phyloP scores from a whole-genome alignment of 2,797 vertebrate genomes.

The Columba guinea region DNA sequence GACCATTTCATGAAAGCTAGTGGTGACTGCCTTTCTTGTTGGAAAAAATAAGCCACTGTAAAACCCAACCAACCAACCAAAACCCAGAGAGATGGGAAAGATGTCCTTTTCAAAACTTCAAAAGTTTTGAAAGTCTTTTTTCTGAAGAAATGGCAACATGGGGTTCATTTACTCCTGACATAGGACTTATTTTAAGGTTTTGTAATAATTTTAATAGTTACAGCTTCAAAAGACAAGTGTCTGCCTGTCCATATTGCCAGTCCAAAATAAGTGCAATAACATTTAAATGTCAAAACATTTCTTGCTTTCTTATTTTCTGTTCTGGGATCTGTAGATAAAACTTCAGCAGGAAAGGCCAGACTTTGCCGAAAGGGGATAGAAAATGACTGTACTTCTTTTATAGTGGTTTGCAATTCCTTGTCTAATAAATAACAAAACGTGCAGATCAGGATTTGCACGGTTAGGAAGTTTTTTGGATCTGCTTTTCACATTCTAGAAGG shows the following conservation, averaged over 20 bases:
- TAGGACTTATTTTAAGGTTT: not conserved
- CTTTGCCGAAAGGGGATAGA: conserved; percentile 9
- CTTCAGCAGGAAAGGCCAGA: not conserved
- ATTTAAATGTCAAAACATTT: conserved; percentile 50
- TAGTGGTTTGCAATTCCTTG: conserved; percentile 8
- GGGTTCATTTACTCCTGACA: not conserved
- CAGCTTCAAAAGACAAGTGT: not conserved
- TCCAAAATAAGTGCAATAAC: not conserved
- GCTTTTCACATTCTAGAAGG: not conserved
- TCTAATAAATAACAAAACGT: conserved; percentile 57
- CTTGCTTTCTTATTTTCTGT: conserved; percentile 35
- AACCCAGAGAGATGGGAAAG: not conserved
- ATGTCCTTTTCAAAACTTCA: not conserved
- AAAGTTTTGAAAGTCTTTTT: not conserved
- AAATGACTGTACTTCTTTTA: conserved; percentile 52
- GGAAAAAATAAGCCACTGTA: not conserved
- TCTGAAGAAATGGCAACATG: not conserved
- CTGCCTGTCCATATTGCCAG: not conserved
- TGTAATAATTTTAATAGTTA: not conserved
- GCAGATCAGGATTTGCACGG: not conserved
- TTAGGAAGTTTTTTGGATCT: not conserved
- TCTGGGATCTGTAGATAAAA: not conserved
- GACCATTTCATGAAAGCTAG: not conserved
- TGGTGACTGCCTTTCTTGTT: not conserved
- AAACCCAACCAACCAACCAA: not conserved